Evolutionary conservation across 35 echinoderm and acorn worm genomes (phyloP).

Genomic region (Hemicentrotus pulcherrimus): DNA sequence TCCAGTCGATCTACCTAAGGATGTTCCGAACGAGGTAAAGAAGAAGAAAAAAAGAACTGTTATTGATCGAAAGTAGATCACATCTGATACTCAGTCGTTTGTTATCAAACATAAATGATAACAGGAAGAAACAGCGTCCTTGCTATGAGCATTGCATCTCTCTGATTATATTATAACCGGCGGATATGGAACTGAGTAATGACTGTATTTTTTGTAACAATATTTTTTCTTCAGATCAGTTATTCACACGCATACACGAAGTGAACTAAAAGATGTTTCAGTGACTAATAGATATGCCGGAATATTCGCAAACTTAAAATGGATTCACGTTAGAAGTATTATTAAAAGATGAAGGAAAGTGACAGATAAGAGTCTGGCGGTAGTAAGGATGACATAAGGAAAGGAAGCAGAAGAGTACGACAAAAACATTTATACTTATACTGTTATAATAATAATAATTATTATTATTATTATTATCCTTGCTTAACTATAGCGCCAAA

Average conservation of each 20-base stretch:
- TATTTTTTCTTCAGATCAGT: background rate
- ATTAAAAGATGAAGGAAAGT: too few relatives aligned
- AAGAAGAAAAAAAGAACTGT: background rate
- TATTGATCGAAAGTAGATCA: background rate
- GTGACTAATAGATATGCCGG: background rate
- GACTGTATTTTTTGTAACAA: background rate
- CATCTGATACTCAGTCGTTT: too few relatives aligned
- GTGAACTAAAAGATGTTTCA: background rate
- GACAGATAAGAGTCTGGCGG: too few relatives aligned
- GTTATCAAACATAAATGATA: background rate
- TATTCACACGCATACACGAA: background rate
- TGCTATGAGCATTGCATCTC: background rate
- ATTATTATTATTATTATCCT: too few relatives aligned
- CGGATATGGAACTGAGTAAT: background rate
- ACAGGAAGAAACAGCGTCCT: background rate
- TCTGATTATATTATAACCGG: background rate
- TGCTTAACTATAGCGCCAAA: too few relatives aligned
- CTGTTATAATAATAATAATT: background rate
- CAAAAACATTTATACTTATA: background rate
- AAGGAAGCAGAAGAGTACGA: too few relatives aligned
- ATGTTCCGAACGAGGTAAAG: slow-evolving; percentile 27
- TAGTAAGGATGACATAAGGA: too few relatives aligned
- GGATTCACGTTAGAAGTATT: too few relatives aligned
- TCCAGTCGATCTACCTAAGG: slow-evolving; percentile 28
- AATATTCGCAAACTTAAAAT: background rate